Evolutionary conservation across 2,113 vertebrate genomes (phyloP), one percentile per base, ranked within the genome.

Genomic region (Gadus chalcogrammus): DNA sequence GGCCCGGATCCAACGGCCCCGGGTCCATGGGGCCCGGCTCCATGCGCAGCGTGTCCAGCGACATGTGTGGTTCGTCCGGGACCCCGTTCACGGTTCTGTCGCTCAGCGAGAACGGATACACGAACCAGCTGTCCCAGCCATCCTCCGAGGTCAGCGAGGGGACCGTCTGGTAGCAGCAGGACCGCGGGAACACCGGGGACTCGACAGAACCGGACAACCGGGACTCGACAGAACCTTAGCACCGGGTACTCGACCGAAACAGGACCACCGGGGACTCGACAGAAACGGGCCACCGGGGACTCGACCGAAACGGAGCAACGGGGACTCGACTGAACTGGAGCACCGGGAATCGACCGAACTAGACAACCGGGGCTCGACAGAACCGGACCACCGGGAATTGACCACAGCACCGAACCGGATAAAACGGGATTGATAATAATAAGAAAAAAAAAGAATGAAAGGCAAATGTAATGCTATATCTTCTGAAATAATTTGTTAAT

Each of bases 131-230:
- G 90, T 97, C 96, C 63, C 96, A 98, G 55, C 89, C 91, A 15
- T 95, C 96, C 27, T 95, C 96, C 27, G 96, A 99, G 88, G 94
- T 99, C 93, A 99, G 95, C 4, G 96, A 99, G 87, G 95, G 95
- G 0, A 94, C 96, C 3, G 97, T 96, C 76, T 99, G 97, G 97
- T 99, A 94, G 94, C 89, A 79, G 22, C 15, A 15, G 31, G 8
- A 48, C 42, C 42, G 42, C 8, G 42, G 42, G 8, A 6, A 65
- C 60, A 59, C 63, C 17, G 0, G 42, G 42, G 42, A 48, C 42
- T 12, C 42, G 9, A 12, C 69, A 66, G 63, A 31, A 65, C 55
- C 22, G 7, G 53, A 0, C 70, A 71, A 35, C 31, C 31, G 72
- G 61, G 52, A 48, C 42, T 48, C 42, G 42, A 48, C 69, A 66